These are phyloP conservation scores for Dunckerocampus dactyliophorus DNA, from an alignment of 2,113 vertebrate species.

Conservation along the genomic window DNA sequence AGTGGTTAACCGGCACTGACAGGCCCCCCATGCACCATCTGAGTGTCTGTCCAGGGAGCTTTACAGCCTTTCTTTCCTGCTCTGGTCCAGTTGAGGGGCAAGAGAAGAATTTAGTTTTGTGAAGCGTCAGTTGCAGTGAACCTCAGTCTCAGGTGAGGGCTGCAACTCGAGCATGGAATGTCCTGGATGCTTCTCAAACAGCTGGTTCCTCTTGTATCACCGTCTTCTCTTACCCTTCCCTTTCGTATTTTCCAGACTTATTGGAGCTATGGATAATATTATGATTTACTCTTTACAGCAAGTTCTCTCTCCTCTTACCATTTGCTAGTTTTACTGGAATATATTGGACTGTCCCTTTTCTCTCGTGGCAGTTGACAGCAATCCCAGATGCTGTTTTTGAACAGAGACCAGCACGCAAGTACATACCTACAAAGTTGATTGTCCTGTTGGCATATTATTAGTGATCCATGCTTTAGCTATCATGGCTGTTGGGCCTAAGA, in stretches of 20 bases:
- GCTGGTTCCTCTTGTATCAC: slow-evolving; percentile 17
- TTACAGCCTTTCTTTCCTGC: slow-evolving; percentile 18
- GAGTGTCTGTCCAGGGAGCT: slow-evolving; percentile 16
- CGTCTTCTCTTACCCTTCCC: slow-evolving; percentile 5
- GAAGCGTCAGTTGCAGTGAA: slow-evolving; percentile 23
- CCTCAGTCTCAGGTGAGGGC: slow-evolving; percentile 22
- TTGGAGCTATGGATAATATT: slow-evolving; percentile 35
- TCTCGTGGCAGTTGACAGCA: slow-evolving; percentile 26
- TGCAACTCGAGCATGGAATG: slow-evolving; percentile 46
- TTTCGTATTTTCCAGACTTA: slow-evolving; percentile 25
- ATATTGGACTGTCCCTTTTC: slow-evolving; percentile 21
- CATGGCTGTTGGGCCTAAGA: neutral
- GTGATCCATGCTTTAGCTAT: slow-evolving; percentile 44
- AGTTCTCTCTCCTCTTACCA: slow-evolving; percentile 15
- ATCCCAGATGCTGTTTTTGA: slow-evolving; percentile 53
- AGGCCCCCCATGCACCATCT: slow-evolving; percentile 10
- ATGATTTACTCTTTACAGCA: slow-evolving; percentile 36
- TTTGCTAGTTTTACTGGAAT: slow-evolving; percentile 2
- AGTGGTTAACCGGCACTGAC: slow-evolving; percentile 17
- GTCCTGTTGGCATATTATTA: slow-evolving; percentile 40
- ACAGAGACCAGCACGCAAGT: slow-evolving; percentile 24
- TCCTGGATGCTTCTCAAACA: slow-evolving; percentile 44
- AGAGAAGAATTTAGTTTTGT: slow-evolving; percentile 14
- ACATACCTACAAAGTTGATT: slow-evolving; percentile 49
- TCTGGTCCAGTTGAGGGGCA: slow-evolving; percentile 12